These are phyloP conservation scores for Slavum lentiscoides DNA, from an alignment of 2,888 invertebrate genomes.

Conservation along the genomic window DNA sequence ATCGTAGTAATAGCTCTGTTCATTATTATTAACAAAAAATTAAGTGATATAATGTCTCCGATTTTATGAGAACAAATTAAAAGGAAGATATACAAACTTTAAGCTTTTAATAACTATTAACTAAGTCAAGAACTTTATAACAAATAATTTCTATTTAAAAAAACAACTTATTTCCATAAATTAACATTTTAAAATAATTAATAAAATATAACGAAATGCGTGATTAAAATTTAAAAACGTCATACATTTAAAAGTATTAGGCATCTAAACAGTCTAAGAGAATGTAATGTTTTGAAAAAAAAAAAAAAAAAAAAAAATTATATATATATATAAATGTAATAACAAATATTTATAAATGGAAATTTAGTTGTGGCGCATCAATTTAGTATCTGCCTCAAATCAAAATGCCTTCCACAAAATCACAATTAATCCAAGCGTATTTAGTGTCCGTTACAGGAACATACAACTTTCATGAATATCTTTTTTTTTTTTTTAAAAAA, in stretches of 20 bases:
- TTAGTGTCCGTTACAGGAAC: slow-evolving; percentile 42
- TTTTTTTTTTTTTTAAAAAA: not conserved
- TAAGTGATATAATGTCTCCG: not conserved
- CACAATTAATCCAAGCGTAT: slow-evolving; percentile 45
- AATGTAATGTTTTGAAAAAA: slow-evolving; percentile 27
- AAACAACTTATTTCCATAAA: slow-evolving; percentile 42
- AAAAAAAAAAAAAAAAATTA: too few relatives aligned
- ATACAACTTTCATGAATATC: slow-evolving; percentile 24
- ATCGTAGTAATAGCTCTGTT: not conserved
- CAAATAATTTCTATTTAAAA: slow-evolving; percentile 54
- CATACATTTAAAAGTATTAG: slow-evolving; percentile 34
- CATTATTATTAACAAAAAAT: slow-evolving; percentile 21
- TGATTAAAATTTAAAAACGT: slow-evolving; percentile 42
- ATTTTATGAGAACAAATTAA: slow-evolving; percentile 8
- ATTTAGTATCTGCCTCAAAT: slow-evolving; percentile 33
- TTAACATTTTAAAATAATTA: slow-evolving; percentile 47
- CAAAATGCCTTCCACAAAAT: slow-evolving; percentile 49
- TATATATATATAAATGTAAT: slow-evolving; percentile 40
- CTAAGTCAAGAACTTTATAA: slow-evolving; percentile 4
- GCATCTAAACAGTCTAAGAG: slow-evolving; percentile 45
- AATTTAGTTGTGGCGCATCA: slow-evolving; percentile 36
- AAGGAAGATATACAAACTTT: not conserved
- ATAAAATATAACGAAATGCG: slow-evolving; percentile 46
- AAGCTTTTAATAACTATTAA: slow-evolving; percentile 13
- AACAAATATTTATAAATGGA: slow-evolving; percentile 47